A percentile compares a stretch with the other conserved stretches of the same genome.
Conservation (phyloP, 2,888 invertebrate species). For the Anthoptus insignis region DNA sequence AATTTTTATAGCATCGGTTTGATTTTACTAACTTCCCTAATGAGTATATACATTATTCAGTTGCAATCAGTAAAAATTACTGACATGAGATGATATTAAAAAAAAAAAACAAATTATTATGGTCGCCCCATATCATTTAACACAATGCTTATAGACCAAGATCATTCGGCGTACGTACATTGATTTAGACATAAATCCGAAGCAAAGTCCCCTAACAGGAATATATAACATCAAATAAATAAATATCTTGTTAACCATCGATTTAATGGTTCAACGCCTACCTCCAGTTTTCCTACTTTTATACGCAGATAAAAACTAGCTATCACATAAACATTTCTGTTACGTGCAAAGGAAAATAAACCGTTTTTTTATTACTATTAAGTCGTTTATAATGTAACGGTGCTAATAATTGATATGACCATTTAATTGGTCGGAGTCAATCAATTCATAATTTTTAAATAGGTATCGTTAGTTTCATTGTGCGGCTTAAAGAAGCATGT, state of each 20-base stretch:
- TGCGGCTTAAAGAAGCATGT: not conserved
- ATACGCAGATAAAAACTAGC: slow-evolving; percentile 28
- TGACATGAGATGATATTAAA: not conserved
- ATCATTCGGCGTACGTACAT: slow-evolving; percentile 8
- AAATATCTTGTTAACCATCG: slow-evolving; percentile 36
- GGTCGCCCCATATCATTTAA: not conserved
- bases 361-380: slow-evolving; percentile 24
- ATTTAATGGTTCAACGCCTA: slow-evolving; percentile 31
- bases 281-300: slow-evolving; percentile 24
- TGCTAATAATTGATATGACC: slow-evolving; percentile 22
- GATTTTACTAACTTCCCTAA: too few species aligned
- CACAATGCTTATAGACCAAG: not conserved
- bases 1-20: too few species aligned
- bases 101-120: not conserved
- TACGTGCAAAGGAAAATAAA: slow-evolving; percentile 25
- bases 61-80: too few species aligned
- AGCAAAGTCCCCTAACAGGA: slow-evolving; percentile 38
- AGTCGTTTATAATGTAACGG: slow-evolving; percentile 17
- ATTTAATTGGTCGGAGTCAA: slow-evolving; percentile 17
- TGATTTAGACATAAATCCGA: slow-evolving; percentile 48
- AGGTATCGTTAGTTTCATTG: not conserved
- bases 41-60: too few species aligned
- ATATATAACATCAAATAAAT: slow-evolving; percentile 38
- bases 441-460: slow-evolving; percentile 17
- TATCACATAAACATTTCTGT: slow-evolving; percentile 21